Percentiles rank a stretch among this genome's conserved stretches.
These are phyloP conservation scores for Dinoponera quadriceps DNA, from an alignment of 1,140 invertebrate genomes.

Conservation along the genomic window DNA sequence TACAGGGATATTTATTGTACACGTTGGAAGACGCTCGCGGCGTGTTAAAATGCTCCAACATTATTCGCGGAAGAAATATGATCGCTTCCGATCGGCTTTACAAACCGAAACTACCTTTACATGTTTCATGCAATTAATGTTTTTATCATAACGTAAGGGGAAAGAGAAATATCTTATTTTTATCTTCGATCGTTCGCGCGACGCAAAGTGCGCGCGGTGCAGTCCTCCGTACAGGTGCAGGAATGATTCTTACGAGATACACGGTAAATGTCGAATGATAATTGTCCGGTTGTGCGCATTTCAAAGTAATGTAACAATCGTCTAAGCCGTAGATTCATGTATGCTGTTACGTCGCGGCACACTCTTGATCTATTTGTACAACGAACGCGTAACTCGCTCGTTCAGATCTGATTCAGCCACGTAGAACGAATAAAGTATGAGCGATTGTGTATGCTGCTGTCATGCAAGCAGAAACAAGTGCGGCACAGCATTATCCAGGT, in stretches of 20 bases:
- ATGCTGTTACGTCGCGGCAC: background rate
- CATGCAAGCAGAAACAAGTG: too few species aligned
- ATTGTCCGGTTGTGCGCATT: slow-evolving; percentile 32
- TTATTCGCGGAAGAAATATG: background rate
- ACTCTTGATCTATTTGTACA: background rate
- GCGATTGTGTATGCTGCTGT: too few species aligned
- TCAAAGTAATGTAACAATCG: slow-evolving; percentile 15
- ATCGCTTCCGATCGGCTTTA: background rate
- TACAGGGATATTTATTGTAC: too few species aligned
- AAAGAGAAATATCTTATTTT: slow-evolving; percentile 34
- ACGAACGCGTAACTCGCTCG: background rate
- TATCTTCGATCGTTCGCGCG: slow-evolving; percentile 42
- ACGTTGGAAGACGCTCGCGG: too few species aligned
- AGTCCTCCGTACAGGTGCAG: slow-evolving; percentile 42
- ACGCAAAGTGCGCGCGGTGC: slow-evolving; percentile 19
- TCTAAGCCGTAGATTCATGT: background rate
- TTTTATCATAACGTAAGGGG: slow-evolving; percentile 4
- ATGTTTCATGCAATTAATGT: slow-evolving; percentile 15
- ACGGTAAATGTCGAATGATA: slow-evolving; percentile 14
- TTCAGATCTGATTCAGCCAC: background rate
- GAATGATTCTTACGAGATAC: slow-evolving; percentile 40
- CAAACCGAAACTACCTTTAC: background rate
- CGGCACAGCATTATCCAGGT: too few species aligned
- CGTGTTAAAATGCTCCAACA: background rate
- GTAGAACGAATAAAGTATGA: too few species aligned